phyloP scores from a whole-genome alignment of 2,113 vertebrate genomes.

The Trichechus manatus region DNA sequence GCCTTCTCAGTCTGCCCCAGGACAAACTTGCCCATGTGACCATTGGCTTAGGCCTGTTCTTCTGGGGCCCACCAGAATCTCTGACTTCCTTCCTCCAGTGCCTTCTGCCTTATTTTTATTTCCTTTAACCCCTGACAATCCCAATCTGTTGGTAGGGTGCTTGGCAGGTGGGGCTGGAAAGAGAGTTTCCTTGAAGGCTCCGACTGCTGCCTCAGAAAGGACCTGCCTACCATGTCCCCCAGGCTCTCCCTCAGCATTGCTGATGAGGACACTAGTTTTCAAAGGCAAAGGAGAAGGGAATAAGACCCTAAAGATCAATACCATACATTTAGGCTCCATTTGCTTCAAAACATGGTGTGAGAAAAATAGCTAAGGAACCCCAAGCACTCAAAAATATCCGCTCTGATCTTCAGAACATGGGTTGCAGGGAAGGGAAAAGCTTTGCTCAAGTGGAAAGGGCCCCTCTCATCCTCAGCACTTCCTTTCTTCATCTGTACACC shows the following conservation, averaged over 20 bases:
- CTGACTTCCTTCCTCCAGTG: neutral
- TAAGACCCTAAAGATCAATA: accelerated
- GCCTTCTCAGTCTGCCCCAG: neutral
- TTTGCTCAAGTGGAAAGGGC: neutral
- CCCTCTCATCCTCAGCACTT: accelerated
- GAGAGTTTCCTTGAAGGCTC: neutral
- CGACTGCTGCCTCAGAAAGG: neutral
- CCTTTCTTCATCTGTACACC: neutral
- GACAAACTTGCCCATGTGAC: neutral
- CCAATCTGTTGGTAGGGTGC: neutral
- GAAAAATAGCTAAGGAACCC: neutral
- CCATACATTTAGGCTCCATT: neutral
- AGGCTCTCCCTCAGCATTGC: neutral
- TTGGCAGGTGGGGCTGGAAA: neutral
- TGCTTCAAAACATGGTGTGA: neutral
- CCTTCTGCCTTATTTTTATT: neutral
- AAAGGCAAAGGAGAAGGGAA: neutral
- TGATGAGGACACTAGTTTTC: neutral
- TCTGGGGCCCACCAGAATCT: neutral
- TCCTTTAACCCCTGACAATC: neutral
- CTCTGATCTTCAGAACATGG: neutral
- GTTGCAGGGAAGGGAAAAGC: neutral
- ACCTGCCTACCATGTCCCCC: neutral
- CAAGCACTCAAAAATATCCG: neutral
- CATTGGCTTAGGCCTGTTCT: neutral